phyloP scores from a whole-genome alignment of 2,888 invertebrate genomes.

The Drosophila setosimentum region DNA sequence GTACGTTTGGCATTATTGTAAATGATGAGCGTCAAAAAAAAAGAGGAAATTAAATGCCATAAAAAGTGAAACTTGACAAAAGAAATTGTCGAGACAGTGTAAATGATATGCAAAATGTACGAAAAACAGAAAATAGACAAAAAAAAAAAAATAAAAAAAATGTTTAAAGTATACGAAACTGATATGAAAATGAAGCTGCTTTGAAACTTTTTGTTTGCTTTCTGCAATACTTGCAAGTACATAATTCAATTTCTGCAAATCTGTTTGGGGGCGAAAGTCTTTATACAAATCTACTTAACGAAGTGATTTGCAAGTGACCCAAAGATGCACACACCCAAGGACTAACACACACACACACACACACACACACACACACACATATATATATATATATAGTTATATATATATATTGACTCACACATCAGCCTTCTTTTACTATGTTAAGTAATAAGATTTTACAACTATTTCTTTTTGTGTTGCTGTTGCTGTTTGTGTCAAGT shows the following conservation, averaged over 20 bases:
- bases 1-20: conserved; percentile 62
- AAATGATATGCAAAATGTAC: conserved; percentile 41
- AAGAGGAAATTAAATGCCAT: conserved; percentile 76
- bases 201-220: conserved; percentile 12
- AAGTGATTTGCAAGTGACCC: conserved; percentile 53
- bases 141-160: too few relatives aligned
- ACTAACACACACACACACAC: not conserved
- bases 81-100: conserved; percentile 42
- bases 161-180: conserved; percentile 5
- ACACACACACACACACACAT: too few relatives aligned
- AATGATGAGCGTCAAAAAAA: conserved; percentile 56
- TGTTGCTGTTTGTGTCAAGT: conserved; percentile 12
- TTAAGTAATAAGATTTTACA: conserved; percentile 68
- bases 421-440: conserved; percentile 20
- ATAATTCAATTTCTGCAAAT: conserved; percentile 52
- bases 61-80: conserved; percentile 64
- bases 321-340: conserved; percentile 20
- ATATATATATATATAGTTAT: not conserved
- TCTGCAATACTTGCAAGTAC: conserved; percentile 20
- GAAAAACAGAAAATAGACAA: not conserved
- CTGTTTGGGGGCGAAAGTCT: conserved; percentile 49
- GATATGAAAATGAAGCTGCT: conserved; percentile 3
- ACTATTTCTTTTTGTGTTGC: conserved; percentile 34
- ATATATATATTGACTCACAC: conserved; percentile 8
- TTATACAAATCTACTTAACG: conserved; percentile 73